Percentiles rank a stretch among this genome's conserved stretches.
Evolutionary conservation across 2,888 invertebrate species (phyloP).

Genomic region (Phorcus lineatus): DNA sequence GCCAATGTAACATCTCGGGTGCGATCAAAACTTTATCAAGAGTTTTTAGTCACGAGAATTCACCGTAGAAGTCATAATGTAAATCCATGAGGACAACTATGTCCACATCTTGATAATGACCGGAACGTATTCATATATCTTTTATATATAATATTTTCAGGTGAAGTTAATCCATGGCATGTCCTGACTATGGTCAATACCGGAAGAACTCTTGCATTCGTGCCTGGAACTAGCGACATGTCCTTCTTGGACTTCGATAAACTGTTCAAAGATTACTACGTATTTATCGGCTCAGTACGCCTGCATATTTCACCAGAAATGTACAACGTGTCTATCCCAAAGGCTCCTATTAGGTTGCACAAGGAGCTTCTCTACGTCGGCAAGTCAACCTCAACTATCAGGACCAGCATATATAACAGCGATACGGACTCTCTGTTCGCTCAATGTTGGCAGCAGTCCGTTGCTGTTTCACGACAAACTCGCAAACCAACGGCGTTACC

Average conservation of each 20-base stretch:
- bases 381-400: constrained; percentile 21
- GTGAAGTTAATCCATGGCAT: constrained; percentile 21
- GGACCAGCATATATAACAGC: constrained; percentile 13
- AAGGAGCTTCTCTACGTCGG: constrained; percentile 28
- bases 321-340: constrained; percentile 21
- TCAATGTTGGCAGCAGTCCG: constrained; percentile 32
- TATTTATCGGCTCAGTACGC: constrained; percentile 29
- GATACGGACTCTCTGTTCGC: constrained; percentile 4
- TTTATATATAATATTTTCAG: not conserved
- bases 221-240: not conserved
- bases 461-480: constrained; percentile 28
- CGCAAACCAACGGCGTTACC: constrained; percentile 29
- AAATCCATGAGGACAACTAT: too few species aligned
- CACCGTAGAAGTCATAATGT: too few species aligned
- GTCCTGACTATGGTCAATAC: constrained; percentile 31
- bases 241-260: constrained; percentile 28
- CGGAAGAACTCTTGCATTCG: constrained; percentile 26
- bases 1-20: too few species aligned
- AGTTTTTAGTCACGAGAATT: too few species aligned
- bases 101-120: not conserved
- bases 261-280: constrained; percentile 14
- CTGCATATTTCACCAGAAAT: constrained; percentile 22
- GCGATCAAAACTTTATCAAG: too few species aligned
- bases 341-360: constrained; percentile 29
- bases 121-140: not conserved